Evolutionary conservation across 2,888 invertebrate species (phyloP), one percentile per base, ranked within the genome.

Genomic region (Pseudanteris insignis): DNA sequence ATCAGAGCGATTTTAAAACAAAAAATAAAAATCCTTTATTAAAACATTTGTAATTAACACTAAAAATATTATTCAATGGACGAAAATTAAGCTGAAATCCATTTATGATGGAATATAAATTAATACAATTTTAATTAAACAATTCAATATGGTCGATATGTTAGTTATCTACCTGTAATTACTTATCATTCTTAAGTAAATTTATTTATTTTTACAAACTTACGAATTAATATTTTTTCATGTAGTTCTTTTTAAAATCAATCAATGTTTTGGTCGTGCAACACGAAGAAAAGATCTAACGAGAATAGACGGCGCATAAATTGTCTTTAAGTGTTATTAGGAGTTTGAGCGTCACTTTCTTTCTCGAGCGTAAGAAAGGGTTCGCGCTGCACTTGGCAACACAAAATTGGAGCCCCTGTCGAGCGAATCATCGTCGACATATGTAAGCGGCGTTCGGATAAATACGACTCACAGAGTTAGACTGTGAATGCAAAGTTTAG

Each of bases 321-420:
- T 57, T 48, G 43, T n/a, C 32, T 46, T 37, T 43, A 38, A 57
- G 48, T 57, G 37, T 48, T 43, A 58, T 58, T 58, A 57, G 40
- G 34, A 57, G 34, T 28, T 48, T 11, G 37, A 26, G 43, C 28
- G 21, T 50, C 50, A 10, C 28, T 44, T 58, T 44, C 44, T 50
- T 37, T 43, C 25, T 57, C 9, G 9, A 21, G 30, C 15, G 9
- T 26, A 30, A 48, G 38, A 44, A 58, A 46, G 38, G 46, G 44
- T 38, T 58, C 33, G 7, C 25, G 15, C 44, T 58, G 51, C 46
- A 58, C 28, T 58, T 58, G 50, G 50, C 58, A 44, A 50, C 43
- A 44, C 40, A 50, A 58, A 44, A 58, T 58, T 44, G 44, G 29
- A 50, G 38, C 37, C 43, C 37, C 43, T 25, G 32, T 48, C 30